Percentiles rank a stretch among this genome's conserved stretches.
phyloP scores from a whole-genome alignment of 1,140 invertebrate genomes.

The Halesus radiatus region DNA sequence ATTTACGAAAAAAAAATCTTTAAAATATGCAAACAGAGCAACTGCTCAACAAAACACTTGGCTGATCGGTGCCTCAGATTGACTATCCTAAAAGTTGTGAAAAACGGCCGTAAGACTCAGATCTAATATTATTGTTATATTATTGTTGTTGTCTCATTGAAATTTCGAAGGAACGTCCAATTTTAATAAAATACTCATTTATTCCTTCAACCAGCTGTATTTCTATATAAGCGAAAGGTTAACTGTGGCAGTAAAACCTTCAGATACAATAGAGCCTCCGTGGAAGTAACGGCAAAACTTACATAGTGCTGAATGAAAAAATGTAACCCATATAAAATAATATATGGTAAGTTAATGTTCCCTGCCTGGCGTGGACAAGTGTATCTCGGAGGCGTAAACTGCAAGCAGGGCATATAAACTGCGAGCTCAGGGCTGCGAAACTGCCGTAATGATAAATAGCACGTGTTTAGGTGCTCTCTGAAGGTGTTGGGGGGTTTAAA shows the following conservation, averaged over 20 bases:
- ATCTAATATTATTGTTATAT: too few species aligned
- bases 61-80: too few species aligned
- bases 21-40: too few species aligned
- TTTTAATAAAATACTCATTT: too few species aligned
- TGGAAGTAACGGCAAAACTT: neutral
- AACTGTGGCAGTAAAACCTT: neutral
- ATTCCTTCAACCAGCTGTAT: too few species aligned
- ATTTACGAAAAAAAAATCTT: too few species aligned
- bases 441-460: too few species aligned
- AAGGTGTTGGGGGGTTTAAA: neutral
- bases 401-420: slow-evolving; percentile 8
- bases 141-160: too few species aligned
- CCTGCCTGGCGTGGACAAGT: slow-evolving; percentile 47
- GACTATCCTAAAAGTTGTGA: too few species aligned
- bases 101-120: too few species aligned
- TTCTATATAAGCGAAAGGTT: neutral
- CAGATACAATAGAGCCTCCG: neutral
- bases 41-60: too few species aligned
- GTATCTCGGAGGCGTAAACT: slow-evolving; percentile 41
- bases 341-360: slow-evolving; percentile 48
- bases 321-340: slow-evolving; percentile 2
- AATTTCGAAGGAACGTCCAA: too few species aligned
- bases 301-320: neutral
- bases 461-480: neutral
- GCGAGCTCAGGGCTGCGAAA: neutral